Conservation (phyloP, 2,113 vertebrate species). For the Symphodus melops region DNA sequence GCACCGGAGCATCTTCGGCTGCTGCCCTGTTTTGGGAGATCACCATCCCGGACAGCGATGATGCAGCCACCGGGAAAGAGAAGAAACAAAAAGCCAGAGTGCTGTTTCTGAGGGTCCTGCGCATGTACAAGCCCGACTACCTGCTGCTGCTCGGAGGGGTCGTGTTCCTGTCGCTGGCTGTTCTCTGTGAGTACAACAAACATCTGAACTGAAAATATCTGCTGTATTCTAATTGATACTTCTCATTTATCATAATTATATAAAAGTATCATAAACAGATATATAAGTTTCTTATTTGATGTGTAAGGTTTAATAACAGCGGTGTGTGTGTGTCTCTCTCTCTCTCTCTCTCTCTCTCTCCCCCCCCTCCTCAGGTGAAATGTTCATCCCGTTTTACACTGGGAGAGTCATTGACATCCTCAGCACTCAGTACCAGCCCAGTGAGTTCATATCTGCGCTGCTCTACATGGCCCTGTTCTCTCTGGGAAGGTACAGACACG, state of each 20-base stretch:
- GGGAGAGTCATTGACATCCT: constrained; percentile 89
- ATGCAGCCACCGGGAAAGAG: constrained; percentile 8
- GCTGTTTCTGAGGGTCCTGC: constrained; percentile 77
- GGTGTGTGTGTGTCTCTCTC: background rate
- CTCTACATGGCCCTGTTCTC: constrained; percentile 82
- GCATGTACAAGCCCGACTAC: constrained; percentile 50
- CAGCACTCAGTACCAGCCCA: constrained; percentile 65
- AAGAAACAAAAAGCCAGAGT: constrained; percentile 56
- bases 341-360: no score
- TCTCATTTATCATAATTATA: no score
- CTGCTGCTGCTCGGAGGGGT: constrained; percentile 61
- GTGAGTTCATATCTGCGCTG: constrained; percentile 76
- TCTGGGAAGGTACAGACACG: constrained; percentile 77
- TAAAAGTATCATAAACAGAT: no score
- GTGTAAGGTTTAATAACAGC: no score
- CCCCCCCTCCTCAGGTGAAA: constrained; percentile 77
- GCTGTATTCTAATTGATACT: no score
- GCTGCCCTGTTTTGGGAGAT: constrained; percentile 81
- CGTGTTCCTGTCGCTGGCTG: constrained; percentile 79
- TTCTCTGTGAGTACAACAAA: constrained; percentile 78
- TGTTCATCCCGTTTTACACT: constrained; percentile 82
- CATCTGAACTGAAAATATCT: background rate
- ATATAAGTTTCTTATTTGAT: no score
- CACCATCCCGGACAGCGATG: constrained; percentile 60
- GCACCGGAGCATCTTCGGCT: constrained; percentile 59